Conservation (phyloP, 2,113 vertebrate species). For the Chaetodon auriga region DNA sequence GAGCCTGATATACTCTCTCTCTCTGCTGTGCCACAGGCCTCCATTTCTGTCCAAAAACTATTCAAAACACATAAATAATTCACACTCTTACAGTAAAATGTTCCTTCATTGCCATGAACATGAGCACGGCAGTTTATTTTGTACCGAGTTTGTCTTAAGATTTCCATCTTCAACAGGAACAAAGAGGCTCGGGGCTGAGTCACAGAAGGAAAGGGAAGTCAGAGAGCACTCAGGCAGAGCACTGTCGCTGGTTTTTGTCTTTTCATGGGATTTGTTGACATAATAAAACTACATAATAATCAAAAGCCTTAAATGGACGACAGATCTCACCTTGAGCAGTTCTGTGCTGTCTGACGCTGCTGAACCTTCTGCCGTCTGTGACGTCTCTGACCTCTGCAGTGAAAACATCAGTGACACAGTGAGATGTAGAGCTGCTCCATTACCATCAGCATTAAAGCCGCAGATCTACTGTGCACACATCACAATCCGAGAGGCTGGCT, state of each 20-base stretch:
- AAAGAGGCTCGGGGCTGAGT: background rate
- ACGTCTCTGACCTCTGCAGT: slow-evolving; percentile 84
- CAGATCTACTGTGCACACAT: too few relatives aligned
- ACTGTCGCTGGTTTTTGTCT: too few relatives aligned
- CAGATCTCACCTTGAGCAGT: slow-evolving; percentile 85
- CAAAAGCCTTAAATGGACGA: background rate
- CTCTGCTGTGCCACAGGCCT: background rate
- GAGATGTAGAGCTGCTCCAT: too few relatives aligned
- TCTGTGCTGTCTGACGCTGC: slow-evolving; percentile 81
- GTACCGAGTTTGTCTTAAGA: background rate
- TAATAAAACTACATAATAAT: background rate
- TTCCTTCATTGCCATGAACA: background rate
- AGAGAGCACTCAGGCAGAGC: background rate
- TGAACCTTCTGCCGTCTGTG: slow-evolving; percentile 74
- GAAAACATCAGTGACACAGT: background rate
- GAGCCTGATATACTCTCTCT: background rate
- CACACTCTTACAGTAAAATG: background rate
- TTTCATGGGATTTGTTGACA: background rate
- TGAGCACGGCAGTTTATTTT: too few relatives aligned
- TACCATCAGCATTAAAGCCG: too few relatives aligned
- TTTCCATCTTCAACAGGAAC: background rate
- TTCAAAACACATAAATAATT: background rate
- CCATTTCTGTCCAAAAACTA: background rate
- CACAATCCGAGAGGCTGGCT: too few relatives aligned
- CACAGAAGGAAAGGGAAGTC: background rate